Base-by-base conservation (phyloP, 2,888 invertebrate species). In the Metacarcinus magister region DNA sequence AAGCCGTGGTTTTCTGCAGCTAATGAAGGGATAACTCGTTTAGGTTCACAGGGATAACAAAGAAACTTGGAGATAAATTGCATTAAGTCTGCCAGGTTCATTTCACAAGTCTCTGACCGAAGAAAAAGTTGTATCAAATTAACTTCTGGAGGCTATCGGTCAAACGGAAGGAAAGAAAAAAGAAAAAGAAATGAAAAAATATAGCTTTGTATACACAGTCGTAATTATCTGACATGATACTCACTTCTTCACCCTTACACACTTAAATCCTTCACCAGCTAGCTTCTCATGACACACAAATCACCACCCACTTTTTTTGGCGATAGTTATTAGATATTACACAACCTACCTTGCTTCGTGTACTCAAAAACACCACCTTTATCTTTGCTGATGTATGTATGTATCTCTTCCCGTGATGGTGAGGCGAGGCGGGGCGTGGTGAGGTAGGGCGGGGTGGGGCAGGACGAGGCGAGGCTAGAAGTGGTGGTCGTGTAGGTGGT, bases 81-180 rank as follows among this genome's bases (percentile, higher is more conserved):
- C n/a, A 13, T 93, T n/a, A 93, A 44, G n/a, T 75, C 75, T 75
- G 93, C 8, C 43, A 23, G 93, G 93, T 93, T 93, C 75, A 93
- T 93, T 93, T 93, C 75, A 75, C 93, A 67, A 93, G 93, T 75
- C 43, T 19, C 23, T n/a, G 19, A 3, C n/a, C 13, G 82, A 28
- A 28, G n/a, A 43, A 44, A 93, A 93, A 75, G 75, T 93, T 67
- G 54, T 93, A 93, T 93, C 44, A 75, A 75, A 75, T 75, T 93
- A 75, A 75, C 48, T 93, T 75, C 93, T 75, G 8, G 75, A 75
- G 28, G 93, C 75, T n/a, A 93, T 93, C 75, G 93, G 67, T 67
- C 60, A 67, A 5, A 28, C 28, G 13, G 32, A 28, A 82, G 82
- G n/a, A n/a, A 3, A 67, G n/a, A 67, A 67, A 67, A 67, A 0